Evolutionary conservation across 2,888 invertebrate species (phyloP).

Genomic region (Rotaria socialis): DNA sequence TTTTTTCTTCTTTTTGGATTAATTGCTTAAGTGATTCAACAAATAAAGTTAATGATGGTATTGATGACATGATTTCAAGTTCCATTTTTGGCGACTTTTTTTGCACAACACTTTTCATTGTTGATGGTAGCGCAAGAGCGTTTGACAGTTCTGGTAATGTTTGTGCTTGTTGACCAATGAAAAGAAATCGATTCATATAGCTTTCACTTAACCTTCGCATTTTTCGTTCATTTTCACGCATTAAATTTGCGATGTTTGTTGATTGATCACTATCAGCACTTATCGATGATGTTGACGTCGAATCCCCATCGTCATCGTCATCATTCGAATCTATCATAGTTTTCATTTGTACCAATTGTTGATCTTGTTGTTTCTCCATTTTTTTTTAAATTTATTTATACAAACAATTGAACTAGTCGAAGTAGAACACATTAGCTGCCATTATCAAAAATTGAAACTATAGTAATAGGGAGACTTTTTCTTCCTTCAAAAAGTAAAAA

Average conservation of each 20-base stretch:
- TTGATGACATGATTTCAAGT: not conserved
- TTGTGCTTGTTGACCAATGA: not conserved
- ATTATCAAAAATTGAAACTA: not conserved
- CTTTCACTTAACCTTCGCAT: constrained; percentile 1
- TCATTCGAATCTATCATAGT: not conserved
- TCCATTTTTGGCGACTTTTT: not conserved
- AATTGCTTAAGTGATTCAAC: not conserved
- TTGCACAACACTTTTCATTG: not conserved
- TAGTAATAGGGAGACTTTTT: not conserved
- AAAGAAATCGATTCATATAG: constrained; percentile 35
- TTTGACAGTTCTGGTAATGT: not conserved
- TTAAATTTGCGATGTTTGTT: not conserved
- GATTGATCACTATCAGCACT: constrained; percentile 10
- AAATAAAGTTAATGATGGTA: not conserved
- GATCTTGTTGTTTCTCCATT: not conserved
- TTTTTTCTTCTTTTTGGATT: constrained; percentile 1
- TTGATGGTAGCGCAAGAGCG: not conserved
- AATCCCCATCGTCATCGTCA: not conserved
- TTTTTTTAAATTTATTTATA: not conserved
- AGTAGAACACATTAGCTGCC: not conserved
- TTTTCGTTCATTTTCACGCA: constrained; percentile 31
- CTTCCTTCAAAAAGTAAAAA: not conserved
- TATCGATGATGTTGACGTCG: not conserved
- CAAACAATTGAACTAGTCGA: not conserved
- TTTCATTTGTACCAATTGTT: not conserved